A percentile compares a stretch with the other conserved stretches of the same genome.
Evolutionary conservation across 2,797 vertebrate species (phyloP).

Genomic region (Phoeniculus purpureus): DNA sequence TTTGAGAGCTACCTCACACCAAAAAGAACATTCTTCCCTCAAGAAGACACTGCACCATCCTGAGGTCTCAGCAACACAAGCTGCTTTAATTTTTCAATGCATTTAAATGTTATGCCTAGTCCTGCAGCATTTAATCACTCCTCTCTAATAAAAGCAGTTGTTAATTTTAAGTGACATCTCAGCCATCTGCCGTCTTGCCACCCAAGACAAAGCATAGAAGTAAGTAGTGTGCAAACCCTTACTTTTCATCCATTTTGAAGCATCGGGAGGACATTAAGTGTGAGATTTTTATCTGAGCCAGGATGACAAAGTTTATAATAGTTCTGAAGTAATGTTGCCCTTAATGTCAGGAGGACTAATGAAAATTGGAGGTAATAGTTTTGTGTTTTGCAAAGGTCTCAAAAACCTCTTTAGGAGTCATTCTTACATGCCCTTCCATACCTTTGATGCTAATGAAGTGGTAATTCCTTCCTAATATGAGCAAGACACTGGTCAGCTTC

Average conservation of each 20-base stretch:
- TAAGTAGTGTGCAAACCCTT: background rate
- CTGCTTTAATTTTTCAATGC: background rate
- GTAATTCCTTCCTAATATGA: background rate
- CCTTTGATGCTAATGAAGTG: background rate
- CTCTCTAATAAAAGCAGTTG: background rate
- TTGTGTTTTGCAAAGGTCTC: background rate
- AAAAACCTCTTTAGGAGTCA: background rate
- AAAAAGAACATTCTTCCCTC: background rate
- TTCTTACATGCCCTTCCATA: background rate
- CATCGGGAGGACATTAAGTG: background rate
- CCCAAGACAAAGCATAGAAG: background rate
- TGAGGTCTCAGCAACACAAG: background rate
- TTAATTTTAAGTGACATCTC: background rate
- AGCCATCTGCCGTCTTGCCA: background rate
- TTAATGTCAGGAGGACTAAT: no score
- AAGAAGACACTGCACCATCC: background rate
- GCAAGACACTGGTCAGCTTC: background rate
- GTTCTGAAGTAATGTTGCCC: no score
- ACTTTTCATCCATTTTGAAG: background rate
- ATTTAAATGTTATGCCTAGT: background rate
- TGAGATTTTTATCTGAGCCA: background rate
- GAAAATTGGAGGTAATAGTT: background rate
- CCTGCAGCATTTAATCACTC: background rate
- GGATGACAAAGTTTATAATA: background rate
- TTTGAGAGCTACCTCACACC: background rate